Percentiles rank a stretch among this genome's conserved stretches.
Conservation (phyloP, 35 echinoderm and acorn worm species). For the Lytechinus pictus region DNA sequence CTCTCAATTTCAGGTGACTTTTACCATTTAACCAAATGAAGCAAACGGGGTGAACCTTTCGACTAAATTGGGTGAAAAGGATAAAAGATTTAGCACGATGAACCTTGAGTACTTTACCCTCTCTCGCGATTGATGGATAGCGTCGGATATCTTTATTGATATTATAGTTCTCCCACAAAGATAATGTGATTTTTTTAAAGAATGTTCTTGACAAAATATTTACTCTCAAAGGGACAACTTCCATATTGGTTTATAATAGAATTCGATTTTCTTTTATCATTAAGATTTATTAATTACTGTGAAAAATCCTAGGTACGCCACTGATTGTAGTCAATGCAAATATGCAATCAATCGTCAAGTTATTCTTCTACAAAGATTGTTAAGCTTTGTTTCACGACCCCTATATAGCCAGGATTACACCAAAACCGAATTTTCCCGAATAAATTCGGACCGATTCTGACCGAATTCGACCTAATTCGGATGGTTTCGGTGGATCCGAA, state of each 20-base stretch:
- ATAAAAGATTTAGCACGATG: background rate
- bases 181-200: background rate
- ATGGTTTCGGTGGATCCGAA: no score
- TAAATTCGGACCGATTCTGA: no score
- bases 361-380: no score
- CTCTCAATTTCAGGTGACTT: constrained; percentile 38
- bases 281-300: background rate
- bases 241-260: background rate
- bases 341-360: no score
- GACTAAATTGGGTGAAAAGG: background rate
- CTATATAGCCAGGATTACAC: no score
- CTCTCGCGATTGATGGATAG: background rate
- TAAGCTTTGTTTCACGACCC: no score
- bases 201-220: background rate
- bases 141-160: background rate
- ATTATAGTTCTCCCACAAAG: background rate
- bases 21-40: constrained; percentile 25
- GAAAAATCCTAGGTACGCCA: no score
- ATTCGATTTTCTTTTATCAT: background rate
- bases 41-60: constrained; percentile 31
- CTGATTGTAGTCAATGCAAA: no score
- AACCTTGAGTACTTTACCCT: background rate
- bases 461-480: no score
- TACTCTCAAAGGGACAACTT: background rate
- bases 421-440: no score